Percentiles rank a stretch among this genome's conserved stretches.
Evolutionary conservation across 2,888 invertebrate species (phyloP).

Genomic region (Lagria hirta): DNA sequence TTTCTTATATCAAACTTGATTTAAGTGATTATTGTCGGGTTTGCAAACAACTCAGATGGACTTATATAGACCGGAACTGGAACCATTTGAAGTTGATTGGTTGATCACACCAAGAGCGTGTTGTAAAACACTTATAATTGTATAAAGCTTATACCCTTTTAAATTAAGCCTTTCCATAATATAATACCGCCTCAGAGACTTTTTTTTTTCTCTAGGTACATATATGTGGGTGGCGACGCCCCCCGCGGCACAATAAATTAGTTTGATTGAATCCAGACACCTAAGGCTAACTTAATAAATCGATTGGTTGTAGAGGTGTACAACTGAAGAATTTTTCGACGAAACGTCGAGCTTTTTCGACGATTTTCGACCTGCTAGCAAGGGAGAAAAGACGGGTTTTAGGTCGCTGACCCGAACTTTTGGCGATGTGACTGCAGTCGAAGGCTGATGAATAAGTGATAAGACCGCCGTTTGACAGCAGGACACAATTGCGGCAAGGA

Average conservation of each 20-base stretch:
- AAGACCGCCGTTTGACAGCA: constrained; percentile 15
- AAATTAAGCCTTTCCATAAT: too few species aligned
- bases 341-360: constrained; percentile 2
- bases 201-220: too few species aligned
- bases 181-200: too few species aligned
- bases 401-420: constrained; percentile 15
- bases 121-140: too few species aligned
- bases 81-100: too few species aligned
- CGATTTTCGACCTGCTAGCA: constrained; percentile 5
- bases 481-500: too few species aligned
- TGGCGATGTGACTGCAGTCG: constrained; percentile 19
- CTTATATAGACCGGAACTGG: too few species aligned
- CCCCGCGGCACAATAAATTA: constrained; percentile 33
- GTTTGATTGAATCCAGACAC: constrained; percentile 31
- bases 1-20: too few species aligned
- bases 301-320: background rate
- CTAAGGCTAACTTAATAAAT: constrained; percentile 14
- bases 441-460: constrained; percentile 22
- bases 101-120: too few species aligned
- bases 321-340: background rate
- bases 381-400: background rate
- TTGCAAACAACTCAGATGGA: too few species aligned
- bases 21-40: too few species aligned
- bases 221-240: constrained; percentile 24
- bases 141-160: too few species aligned